Conservation (phyloP, 2,888 invertebrate genomes). For the Psylliodes chrysocephalus region DNA sequence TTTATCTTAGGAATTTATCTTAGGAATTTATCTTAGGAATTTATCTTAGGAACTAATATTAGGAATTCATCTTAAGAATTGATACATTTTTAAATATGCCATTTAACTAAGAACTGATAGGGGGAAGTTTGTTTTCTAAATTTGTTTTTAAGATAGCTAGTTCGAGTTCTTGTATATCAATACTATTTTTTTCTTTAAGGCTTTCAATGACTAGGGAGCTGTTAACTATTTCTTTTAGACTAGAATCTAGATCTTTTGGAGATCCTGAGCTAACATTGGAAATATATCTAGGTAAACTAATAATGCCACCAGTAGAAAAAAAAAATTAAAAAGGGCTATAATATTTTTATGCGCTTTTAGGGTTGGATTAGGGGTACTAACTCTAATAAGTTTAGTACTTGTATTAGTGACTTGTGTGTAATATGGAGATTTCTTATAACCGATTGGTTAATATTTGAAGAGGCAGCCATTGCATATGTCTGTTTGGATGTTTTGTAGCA, state of each 20-base stretch:
- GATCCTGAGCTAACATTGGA: neutral
- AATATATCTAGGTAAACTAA: neutral
- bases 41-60: no score
- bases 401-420: neutral
- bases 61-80: no score
- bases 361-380: neutral
- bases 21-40: no score
- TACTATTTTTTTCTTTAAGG: neutral
- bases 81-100: neutral
- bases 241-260: neutral
- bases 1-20: no score
- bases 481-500: neutral
- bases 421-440: no score
- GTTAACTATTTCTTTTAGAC: neutral
- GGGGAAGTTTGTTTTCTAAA: neutral
- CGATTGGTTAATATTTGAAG: neutral
- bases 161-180: neutral
- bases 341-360: neutral
- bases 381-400: neutral
- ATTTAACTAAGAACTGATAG: neutral
- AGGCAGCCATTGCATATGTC: neutral
- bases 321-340: neutral
- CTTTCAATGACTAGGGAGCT: neutral
- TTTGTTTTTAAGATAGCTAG: neutral
- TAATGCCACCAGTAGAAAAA: neutral